These are phyloP conservation scores for Salvelinus alpinus DNA, from an alignment of 2,113 vertebrate species.

Conservation along the genomic window DNA sequence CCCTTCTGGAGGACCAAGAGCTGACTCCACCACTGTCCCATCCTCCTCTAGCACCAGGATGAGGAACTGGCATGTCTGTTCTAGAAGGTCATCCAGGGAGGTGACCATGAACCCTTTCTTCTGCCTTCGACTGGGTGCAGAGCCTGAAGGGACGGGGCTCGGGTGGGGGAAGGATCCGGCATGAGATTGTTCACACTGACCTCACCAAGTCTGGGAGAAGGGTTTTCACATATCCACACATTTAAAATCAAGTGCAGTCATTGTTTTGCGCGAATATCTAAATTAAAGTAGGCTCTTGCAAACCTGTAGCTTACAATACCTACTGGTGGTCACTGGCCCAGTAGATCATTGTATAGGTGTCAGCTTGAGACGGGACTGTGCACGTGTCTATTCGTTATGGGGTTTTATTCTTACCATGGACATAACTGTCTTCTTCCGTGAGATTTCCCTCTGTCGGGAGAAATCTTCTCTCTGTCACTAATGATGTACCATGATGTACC, in stretches of 20 bases:
- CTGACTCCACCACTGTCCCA: constrained; percentile 81
- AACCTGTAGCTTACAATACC: no score
- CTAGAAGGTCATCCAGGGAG: constrained; percentile 76
- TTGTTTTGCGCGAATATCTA: no score
- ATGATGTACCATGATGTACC: background rate
- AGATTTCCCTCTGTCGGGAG: background rate
- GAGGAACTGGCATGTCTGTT: constrained; percentile 72
- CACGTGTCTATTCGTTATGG: constrained; percentile 41
- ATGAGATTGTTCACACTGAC: background rate
- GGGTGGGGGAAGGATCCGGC: background rate
- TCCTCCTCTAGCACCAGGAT: constrained; percentile 87
- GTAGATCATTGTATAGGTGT: constrained; percentile 44
- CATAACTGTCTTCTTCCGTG: background rate
- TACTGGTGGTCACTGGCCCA: background rate
- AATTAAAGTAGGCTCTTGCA: no score
- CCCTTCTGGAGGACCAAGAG: constrained; percentile 81
- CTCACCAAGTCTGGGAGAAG: no score
- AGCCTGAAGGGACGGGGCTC: constrained; percentile 69
- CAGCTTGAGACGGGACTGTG: constrained; percentile 40
- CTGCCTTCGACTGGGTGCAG: constrained; percentile 75
- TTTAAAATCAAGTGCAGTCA: no score
- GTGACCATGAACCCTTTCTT: constrained; percentile 68
- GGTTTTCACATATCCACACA: no score
- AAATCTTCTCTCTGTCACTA: background rate
- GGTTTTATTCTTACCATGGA: background rate